Evolutionary conservation across 1,140 invertebrate species (phyloP), one percentile per base, ranked within the genome.

Genomic region (Melitaea cinxia): DNA sequence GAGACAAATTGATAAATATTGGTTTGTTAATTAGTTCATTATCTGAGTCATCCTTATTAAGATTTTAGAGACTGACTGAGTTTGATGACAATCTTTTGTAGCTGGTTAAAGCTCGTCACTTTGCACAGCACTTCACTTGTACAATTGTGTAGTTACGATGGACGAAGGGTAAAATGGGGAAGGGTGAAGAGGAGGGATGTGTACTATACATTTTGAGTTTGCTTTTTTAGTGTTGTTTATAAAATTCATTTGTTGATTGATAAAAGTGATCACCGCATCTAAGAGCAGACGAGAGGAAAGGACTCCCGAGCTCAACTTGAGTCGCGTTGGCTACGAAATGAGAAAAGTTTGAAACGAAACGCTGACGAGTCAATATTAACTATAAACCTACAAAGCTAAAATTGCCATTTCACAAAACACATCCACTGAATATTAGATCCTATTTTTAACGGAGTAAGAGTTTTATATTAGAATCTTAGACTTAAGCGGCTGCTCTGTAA

Each of bases 301-400:
- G 66, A 70, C 65, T 47, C 42, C 19, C 17, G n/a, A 47, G 64
- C 65, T 69, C 72, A 69, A 75, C 69, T 79, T 77, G 67, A 76
- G 69, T 78, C 70, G 65, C 68, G 72, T 75, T 82, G 75, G 78
- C 75, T 82, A 73, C 79, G 68, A 83, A 85, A 85, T 85, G 83
- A 85, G 83, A 85, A 85, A 85, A 85, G 83, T 85, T 85, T 78
- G 59, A 72, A 80, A 83, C 83, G 78, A 80, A 85, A 79, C 81
- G 81, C 78, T 81, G 80, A 85, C 81, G 83, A 85, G 81, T 85
- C 81, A 85, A 85, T 85, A 85, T 85, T 83, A 83, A 83, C 81
- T 83, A 80, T 78, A 77, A 79, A 78, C 71, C 62, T 60, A 58
- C 83, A 65, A 78, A 42, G 24, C 71, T 78, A 62, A 66, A 19